Evolutionary conservation across 1,140 invertebrate genomes (phyloP).

Genomic region (Helicoverpa armigera): DNA sequence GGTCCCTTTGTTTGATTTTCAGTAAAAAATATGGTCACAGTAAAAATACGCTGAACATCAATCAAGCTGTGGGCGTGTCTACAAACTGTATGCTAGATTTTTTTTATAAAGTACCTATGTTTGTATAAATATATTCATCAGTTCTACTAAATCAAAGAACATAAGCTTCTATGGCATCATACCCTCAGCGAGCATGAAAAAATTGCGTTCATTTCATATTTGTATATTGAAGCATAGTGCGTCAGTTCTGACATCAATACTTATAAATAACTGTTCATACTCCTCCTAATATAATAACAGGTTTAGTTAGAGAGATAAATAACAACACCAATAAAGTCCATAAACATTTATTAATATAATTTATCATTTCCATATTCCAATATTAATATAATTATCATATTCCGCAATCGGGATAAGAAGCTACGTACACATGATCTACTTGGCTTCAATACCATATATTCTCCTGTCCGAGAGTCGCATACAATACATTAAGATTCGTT

Average conservation of each 20-base stretch:
- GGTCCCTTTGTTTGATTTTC: neutral
- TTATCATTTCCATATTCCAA: constrained; percentile 83
- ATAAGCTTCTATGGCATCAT: no score
- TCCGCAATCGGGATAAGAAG: constrained; percentile 77
- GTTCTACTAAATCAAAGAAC: no score
- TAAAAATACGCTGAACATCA: no score
- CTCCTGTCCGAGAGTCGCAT: constrained; percentile 76
- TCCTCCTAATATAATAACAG: neutral
- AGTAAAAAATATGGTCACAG: no score
- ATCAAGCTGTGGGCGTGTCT: no score
- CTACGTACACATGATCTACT: constrained; percentile 82
- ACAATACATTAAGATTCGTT: constrained; percentile 82
- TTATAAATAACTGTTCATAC: no score
- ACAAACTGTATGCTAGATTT: no score
- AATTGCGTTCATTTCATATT: neutral
- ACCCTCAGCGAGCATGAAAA: no score
- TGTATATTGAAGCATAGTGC: neutral
- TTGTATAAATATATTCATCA: no score
- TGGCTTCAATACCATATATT: constrained; percentile 80
- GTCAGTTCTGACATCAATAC: neutral
- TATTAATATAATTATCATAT: constrained; percentile 81
- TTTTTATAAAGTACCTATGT: no score
- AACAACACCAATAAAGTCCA: constrained; percentile 67
- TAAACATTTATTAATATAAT: constrained; percentile 86
- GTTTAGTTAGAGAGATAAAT: constrained; percentile 46